These are phyloP conservation scores for Condylura cristata DNA, from an alignment of 2,113 vertebrate genomes.

Conservation along the genomic window DNA sequence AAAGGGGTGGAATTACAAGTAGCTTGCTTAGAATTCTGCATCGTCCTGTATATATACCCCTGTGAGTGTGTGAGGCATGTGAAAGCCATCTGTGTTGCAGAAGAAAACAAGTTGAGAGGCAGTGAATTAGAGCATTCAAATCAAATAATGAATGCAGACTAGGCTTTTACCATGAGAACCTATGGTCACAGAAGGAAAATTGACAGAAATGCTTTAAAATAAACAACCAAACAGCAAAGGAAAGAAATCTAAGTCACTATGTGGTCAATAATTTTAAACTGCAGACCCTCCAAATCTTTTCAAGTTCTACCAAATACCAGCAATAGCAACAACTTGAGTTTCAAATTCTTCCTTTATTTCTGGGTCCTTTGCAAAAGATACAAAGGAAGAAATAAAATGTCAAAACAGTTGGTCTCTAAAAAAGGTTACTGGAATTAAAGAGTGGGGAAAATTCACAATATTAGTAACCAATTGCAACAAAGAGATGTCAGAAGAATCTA, in stretches of 20 bases:
- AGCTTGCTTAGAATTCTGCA: conserved; percentile 43
- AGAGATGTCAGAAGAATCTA: not conserved
- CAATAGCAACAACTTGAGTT: not conserved
- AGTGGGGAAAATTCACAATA: conserved; percentile 4
- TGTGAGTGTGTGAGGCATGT: not conserved
- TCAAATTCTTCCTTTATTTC: conserved; percentile 16
- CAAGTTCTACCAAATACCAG: conserved; percentile 37
- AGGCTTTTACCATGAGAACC: conserved; percentile 35
- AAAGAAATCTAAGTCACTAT: conserved; percentile 2
- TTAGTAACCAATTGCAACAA: not conserved
- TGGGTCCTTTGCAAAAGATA: conserved; percentile 50
- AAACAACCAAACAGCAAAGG: not conserved
- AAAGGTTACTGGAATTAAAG: not conserved
- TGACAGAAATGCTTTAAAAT: not conserved
- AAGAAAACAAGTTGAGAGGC: conserved; percentile 60
- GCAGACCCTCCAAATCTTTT: conserved; percentile 26
- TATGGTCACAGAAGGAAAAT: not conserved
- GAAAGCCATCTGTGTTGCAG: conserved; percentile 67
- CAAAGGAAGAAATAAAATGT: conserved; percentile 48
- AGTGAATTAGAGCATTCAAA: conserved; percentile 54
- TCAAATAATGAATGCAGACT: conserved; percentile 49
- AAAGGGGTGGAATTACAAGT: conserved; percentile 45
- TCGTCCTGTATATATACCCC: not conserved
- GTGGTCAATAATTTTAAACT: conserved; percentile 40
- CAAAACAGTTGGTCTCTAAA: not conserved